These are phyloP conservation scores for Acanthopagrus latus DNA, from an alignment of 2,797 vertebrate species.

Conservation along the genomic window DNA sequence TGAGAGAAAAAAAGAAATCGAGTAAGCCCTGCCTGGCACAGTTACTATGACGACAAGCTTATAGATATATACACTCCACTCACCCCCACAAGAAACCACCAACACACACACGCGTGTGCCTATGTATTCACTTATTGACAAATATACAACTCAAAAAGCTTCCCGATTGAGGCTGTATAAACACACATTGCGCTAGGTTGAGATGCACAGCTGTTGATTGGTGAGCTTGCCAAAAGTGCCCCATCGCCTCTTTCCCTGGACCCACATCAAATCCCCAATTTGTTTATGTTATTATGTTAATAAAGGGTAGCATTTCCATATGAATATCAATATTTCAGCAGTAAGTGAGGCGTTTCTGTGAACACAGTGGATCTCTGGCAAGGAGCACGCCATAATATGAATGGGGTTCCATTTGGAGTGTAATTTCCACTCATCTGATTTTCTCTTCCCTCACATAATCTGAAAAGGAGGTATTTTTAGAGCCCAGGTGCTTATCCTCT, in stretches of 20 bases:
- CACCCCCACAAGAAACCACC: constrained; percentile 29
- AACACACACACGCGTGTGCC: constrained; percentile 14
- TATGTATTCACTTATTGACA: constrained; percentile 17
- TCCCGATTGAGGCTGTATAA: constrained; percentile 45
- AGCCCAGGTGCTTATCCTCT: constrained; percentile 80
- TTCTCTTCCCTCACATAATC: constrained; percentile 73
- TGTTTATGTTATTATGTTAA: constrained; percentile 86
- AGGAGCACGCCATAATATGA: constrained; percentile 66
- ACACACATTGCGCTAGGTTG: constrained; percentile 55
- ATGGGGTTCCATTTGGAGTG: constrained; percentile 76
- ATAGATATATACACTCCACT: constrained; percentile 58
- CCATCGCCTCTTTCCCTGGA: constrained; percentile 71
- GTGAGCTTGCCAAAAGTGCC: constrained; percentile 76
- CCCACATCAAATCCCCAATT: constrained; percentile 81
- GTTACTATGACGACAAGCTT: constrained; percentile 78
- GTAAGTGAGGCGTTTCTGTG: constrained; percentile 60
- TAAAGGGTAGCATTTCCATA: constrained; percentile 86
- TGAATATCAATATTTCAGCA: constrained; percentile 84
- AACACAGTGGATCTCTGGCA: constrained; percentile 68
- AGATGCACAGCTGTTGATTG: constrained; percentile 73
- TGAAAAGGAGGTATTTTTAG: constrained; percentile 82
- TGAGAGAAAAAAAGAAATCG: constrained; percentile 33
- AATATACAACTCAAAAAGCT: constrained; percentile 50
- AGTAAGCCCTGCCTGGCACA: constrained; percentile 46
- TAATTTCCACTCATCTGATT: constrained; percentile 85